Base-by-base conservation (phyloP, 2,113 vertebrate genomes). In the Mastomys coucha region DNA sequence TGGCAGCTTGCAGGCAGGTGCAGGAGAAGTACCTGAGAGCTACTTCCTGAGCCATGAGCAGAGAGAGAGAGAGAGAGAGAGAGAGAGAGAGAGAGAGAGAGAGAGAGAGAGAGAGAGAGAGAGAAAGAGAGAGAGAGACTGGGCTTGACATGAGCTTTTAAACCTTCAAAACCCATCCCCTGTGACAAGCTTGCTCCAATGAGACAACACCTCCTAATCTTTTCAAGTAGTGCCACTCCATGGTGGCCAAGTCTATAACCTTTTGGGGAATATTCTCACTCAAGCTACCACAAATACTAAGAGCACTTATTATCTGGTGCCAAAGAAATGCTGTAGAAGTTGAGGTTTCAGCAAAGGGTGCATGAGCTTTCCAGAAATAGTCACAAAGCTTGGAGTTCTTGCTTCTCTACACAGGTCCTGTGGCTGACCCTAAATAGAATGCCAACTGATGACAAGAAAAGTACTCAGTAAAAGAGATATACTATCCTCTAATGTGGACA, bases 311-410 rank as follows among this genome's bases (percentile, higher is more conserved):
- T 75, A 75, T 63, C 16, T 75, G 20, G 72, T 49, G 20, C 89
- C 60, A 81, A 3, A 95, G 56, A 95, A 92, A 97, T 51, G 60
- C 69, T 65, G 31, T 73, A 31, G 70, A 86, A 93, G 67, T 77
- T 91, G 26, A 82, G 42, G 51, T 89, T 92, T 89, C 51, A 72
- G 20, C 31, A n/a, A 9, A 56, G 58, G 8, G 75, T 76, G 56
- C 45, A 76, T 88, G 70, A 78, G 24, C 75, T 88, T 91, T 87
- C 20, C 31, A 91, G 28, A 36, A 36, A 39, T 70, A 45, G 76
- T 26, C 51, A 60, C n/a, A 81, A 65, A 94, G n/a, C 17, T 19
- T 17, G 12, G 20, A 51, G 56, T 89, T 97, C 88, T 67, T 53
- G 20, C 67, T 77, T 89, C 11, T 89, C 14, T 91, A 51, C 53